Conservation (phyloP, 2,888 invertebrate genomes). For the Sepioteuthis lessoniana region DNA sequence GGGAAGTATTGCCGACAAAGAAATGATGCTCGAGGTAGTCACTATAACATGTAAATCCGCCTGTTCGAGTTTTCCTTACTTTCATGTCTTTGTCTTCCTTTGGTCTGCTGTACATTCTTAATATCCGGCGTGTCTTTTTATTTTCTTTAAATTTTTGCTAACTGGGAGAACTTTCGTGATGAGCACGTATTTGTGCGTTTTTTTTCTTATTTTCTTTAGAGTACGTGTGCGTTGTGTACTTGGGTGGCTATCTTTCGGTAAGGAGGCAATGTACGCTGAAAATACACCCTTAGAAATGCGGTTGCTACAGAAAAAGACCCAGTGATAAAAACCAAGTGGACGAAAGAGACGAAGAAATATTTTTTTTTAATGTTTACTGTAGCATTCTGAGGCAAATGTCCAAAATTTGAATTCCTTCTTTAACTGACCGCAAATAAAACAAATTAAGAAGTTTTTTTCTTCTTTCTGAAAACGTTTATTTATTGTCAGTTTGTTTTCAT, state of each 20-base stretch:
- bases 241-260: not conserved
- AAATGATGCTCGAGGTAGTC: not conserved
- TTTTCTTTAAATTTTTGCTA: not conserved
- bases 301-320: not conserved
- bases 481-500: too few species aligned
- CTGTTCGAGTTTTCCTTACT: not conserved
- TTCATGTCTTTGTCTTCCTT: not conserved
- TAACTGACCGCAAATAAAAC: too few species aligned
- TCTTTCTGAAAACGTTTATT: too few species aligned
- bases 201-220: not conserved
- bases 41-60: not conserved
- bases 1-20: not conserved
- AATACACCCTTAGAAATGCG: not conserved
- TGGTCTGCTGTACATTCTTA: not conserved
- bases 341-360: too few species aligned
- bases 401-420: too few species aligned
- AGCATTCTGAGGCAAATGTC: too few species aligned
- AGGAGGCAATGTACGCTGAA: not conserved
- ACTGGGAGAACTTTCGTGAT: not conserved
- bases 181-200: not conserved
- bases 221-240: not conserved
- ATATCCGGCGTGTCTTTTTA: not conserved
- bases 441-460: too few species aligned
- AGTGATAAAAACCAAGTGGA: too few species aligned
- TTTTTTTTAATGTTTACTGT: too few species aligned